Evolutionary conservation across 1,140 invertebrate genomes (phyloP).

Genomic region (Bombus superbus): DNA sequence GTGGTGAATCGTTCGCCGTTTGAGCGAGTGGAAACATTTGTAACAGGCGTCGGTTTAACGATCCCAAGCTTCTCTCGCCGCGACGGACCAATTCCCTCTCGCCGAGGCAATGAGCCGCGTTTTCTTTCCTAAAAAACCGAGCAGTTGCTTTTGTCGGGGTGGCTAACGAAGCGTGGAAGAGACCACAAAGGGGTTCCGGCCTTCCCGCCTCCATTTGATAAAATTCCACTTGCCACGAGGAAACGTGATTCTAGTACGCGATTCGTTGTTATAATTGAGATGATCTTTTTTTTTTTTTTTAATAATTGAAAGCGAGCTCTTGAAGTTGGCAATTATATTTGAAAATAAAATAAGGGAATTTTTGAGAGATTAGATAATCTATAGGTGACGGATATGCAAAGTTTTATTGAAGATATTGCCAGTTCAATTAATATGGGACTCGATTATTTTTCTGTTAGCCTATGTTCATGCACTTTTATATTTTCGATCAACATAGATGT

Average conservation of each 20-base stretch:
- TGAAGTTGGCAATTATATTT: background rate
- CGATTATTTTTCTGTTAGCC: too few relatives aligned
- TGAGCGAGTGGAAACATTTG: constrained; percentile 27
- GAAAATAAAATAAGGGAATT: background rate
- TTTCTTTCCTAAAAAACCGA: constrained; percentile 10
- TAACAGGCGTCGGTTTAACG: constrained; percentile 13
- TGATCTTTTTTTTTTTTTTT: background rate
- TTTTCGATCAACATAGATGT: too few relatives aligned
- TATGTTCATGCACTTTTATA: too few relatives aligned
- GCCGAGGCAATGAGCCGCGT: constrained; percentile 20
- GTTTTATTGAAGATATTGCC: too few relatives aligned
- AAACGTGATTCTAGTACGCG: background rate
- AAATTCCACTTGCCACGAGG: background rate
- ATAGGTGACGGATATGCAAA: too few relatives aligned
- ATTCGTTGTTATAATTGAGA: background rate
- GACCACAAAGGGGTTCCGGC: constrained; percentile 23
- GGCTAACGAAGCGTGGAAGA: constrained; percentile 9
- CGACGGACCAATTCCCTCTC: background rate
- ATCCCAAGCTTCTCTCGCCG: constrained; percentile 3
- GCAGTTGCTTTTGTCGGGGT: constrained; percentile 23
- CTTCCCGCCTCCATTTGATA: constrained; percentile 11
- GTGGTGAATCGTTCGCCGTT: background rate
- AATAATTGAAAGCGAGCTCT: background rate
- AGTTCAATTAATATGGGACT: too few relatives aligned
- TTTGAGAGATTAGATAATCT: background rate